A percentile compares a stretch with the other conserved stretches of the same genome.
These are phyloP conservation scores for Erythrocercus mccallii DNA, from an alignment of 2,113 vertebrate species.

Conservation along the genomic window DNA sequence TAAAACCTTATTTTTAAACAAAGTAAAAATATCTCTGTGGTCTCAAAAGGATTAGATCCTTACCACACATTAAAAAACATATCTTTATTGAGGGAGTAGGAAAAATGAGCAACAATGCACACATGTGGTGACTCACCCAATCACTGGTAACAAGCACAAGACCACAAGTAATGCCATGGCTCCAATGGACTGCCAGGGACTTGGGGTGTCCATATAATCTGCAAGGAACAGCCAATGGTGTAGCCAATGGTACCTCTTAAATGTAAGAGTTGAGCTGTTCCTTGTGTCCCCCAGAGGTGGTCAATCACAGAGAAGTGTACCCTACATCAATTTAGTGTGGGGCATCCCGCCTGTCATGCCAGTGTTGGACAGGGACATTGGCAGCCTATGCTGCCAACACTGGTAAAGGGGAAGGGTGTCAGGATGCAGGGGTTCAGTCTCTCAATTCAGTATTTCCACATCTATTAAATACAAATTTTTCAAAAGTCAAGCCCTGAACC, in stretches of 20 bases:
- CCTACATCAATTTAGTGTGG: too few relatives aligned
- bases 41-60: neutral
- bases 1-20: neutral
- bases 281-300: neutral
- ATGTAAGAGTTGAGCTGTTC: fast-evolving
- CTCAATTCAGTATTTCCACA: neutral
- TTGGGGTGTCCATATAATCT: neutral
- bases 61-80: neutral
- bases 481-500: neutral
- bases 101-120: neutral
- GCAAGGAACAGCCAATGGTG: neutral
- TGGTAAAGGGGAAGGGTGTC: neutral
- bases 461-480: neutral
- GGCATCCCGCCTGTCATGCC: too few relatives aligned
- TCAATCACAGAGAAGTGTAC: neutral
- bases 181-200: neutral
- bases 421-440: neutral
- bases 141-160: neutral
- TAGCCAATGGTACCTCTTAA: neutral
- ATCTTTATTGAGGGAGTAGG: neutral
- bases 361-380: fast-evolving
- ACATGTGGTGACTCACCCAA: fast-evolving
- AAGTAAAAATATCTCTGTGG: neutral
- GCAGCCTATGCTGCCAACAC: fast-evolving
- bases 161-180: fast-evolving